These are phyloP conservation scores for Sinocyclocheilus grahami DNA, from an alignment of 2,113 vertebrate species.

Conservation along the genomic window DNA sequence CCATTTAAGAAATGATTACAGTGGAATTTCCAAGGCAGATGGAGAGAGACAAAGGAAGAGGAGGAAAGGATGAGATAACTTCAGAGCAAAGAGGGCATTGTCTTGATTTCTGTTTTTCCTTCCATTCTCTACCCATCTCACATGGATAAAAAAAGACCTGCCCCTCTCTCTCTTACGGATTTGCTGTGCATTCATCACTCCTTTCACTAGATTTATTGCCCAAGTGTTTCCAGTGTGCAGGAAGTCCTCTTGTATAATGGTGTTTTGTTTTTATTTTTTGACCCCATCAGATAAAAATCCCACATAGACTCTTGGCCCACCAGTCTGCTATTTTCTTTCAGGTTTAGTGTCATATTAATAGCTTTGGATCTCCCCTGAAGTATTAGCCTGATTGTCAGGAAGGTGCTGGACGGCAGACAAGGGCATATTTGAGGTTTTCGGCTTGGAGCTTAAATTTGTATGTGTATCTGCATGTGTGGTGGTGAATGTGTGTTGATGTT, in stretches of 20 bases:
- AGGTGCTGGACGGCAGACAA: slow-evolving; percentile 41
- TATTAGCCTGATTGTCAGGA: slow-evolving; percentile 43
- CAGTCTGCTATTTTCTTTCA: slow-evolving; percentile 43
- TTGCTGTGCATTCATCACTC: slow-evolving; percentile 23
- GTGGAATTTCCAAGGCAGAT: not conserved
- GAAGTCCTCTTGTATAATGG: slow-evolving; percentile 41
- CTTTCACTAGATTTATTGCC: slow-evolving; percentile 34
- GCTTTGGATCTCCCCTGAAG: slow-evolving; percentile 47
- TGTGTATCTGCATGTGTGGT: slow-evolving; percentile 17
- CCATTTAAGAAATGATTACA: not conserved
- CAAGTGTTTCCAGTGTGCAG: slow-evolving; percentile 17
- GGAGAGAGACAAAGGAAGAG: not conserved
- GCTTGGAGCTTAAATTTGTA: slow-evolving; percentile 26
- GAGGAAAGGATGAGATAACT: not conserved
- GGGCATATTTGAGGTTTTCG: slow-evolving; percentile 50
- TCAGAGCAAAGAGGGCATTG: slow-evolving; percentile 3
- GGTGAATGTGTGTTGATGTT: slow-evolving; percentile 15
- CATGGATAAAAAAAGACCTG: not conserved
- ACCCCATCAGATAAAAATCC: slow-evolving; percentile 48
- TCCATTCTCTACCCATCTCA: slow-evolving; percentile 6
- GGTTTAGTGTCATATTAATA: slow-evolving; percentile 52
- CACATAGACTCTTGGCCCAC: slow-evolving; percentile 35
- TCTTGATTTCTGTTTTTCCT: not conserved
- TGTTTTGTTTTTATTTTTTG: slow-evolving; percentile 46
- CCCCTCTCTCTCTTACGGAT: not conserved